A percentile compares a stretch with the other conserved stretches of the same genome.
Conservation (phyloP, 2,113 vertebrate genomes). For the Paracyprichromis sp. region DNA sequence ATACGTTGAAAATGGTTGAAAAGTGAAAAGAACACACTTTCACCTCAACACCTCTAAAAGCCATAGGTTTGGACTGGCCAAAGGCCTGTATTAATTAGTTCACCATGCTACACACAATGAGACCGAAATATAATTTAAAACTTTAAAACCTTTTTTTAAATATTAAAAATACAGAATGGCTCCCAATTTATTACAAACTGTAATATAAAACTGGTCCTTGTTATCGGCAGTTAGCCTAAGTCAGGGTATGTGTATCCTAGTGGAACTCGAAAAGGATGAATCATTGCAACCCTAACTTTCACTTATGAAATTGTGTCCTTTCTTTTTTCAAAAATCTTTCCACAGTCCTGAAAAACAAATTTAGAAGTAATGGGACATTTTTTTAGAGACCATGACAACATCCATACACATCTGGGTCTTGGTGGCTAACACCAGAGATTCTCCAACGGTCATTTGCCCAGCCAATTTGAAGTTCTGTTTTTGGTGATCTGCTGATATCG, state of each 20-base stretch:
- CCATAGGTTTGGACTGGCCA: not conserved
- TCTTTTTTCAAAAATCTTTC: not conserved
- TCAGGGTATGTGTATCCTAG: not conserved
- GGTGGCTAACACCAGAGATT: not conserved
- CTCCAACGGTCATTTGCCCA: not conserved
- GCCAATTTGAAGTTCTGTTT: not conserved
- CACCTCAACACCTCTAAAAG: not conserved
- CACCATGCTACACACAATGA: not conserved
- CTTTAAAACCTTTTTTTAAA: not conserved
- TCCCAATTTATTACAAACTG: not conserved
- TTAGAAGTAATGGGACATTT: not conserved
- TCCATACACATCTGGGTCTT: not conserved
- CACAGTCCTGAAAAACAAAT: not conserved
- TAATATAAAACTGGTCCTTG: not conserved
- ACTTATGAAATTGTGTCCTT: not conserved
- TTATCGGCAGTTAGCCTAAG: not conserved
- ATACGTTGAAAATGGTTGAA: not conserved
- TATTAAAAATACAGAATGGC: not conserved
- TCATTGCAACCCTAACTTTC: not conserved
- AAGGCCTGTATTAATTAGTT: not conserved
- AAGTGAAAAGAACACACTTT: not conserved
- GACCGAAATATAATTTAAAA: not conserved
- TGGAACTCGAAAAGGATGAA: not conserved
- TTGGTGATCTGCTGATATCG: fast-evolving
- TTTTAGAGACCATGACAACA: not conserved